Base-by-base conservation (phyloP, 2,888 invertebrate genomes). In the Polydrusus cervinus region DNA sequence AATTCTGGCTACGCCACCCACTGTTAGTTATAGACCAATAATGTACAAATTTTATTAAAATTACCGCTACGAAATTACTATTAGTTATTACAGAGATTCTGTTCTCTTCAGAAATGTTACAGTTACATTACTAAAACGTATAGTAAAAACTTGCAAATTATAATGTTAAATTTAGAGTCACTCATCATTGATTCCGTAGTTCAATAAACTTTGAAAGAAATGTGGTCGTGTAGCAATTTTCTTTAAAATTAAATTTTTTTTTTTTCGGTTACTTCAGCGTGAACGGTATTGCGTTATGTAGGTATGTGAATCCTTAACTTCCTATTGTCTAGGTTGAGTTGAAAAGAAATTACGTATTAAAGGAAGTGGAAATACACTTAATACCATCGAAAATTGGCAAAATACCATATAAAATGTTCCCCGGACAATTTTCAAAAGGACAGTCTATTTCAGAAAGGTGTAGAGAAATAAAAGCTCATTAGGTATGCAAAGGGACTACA, bases 321-420 rank as follows among this genome's bases (percentile, higher is more conserved):
- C 45, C 61, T 55, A 71, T 71, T 71, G 71, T 71, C 43, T 55
- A 71, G 57, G 30, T 45, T 55, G 38, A 30, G 13, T 53, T 53
- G 45, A 65, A 71, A 53, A 43, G 64, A 55, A 71, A 71, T 71
- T 60, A n/a, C 30, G 30, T 20, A 53, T 30, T 11, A 6, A 20
- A 51, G 51, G 51, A 53, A 53, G n/a, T 20, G 53, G 53, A 53
- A 53, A 11, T 25, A 53, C 5, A 20, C 10, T 20, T 20, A 51
- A 51, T 20, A 11, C 25, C 11, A 30, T 25, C 30, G 30, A 53
- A n/a, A 53, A 20, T 20, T 53, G 13, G 7, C 30, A 30, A 20
- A 25, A 20, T 51, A 10, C 3, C 16, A 18, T n/a, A 53, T 3
- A 16, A 43, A 43, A 43, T 13, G 7, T 1, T 34, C 3, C 9